phyloP scores from a whole-genome alignment of 2,888 invertebrate genomes.

The Conchocele bisecta region DNA sequence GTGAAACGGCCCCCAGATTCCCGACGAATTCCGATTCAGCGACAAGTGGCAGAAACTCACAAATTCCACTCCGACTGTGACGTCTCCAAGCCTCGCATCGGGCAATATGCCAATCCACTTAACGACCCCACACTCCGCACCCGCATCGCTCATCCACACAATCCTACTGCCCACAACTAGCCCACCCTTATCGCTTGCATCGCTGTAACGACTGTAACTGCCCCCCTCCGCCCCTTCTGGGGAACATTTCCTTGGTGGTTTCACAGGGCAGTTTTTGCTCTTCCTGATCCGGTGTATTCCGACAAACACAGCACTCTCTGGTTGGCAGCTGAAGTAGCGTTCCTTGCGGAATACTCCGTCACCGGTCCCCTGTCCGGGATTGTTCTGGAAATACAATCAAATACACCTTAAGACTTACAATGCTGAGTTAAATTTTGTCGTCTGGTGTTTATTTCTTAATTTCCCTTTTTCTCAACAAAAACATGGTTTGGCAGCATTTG shows the following conservation, averaged over 20 bases:
- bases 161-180: constrained; percentile 83
- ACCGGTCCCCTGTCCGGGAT: constrained; percentile 65
- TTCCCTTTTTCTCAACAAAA: no score
- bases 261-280: no score
- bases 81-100: constrained; percentile 82
- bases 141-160: constrained; percentile 84
- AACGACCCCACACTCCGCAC: constrained; percentile 84
- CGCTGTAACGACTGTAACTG: constrained; percentile 4
- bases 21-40: no score
- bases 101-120: constrained; percentile 85
- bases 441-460: no score
- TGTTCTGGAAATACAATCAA: constrained; percentile 49
- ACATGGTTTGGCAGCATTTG: no score
- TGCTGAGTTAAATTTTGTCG: no score
- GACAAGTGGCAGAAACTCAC: constrained; percentile 82
- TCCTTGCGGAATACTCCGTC: constrained; percentile 70
- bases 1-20: no score
- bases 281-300: constrained; percentile 68
- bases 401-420: no score
- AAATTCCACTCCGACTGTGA: constrained; percentile 85
- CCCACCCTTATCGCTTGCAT: no score
- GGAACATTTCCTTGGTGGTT: constrained; percentile 28
- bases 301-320: constrained; percentile 71
- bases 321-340: constrained; percentile 65
- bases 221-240: neutral